Evolutionary conservation across 2,113 vertebrate species (phyloP).

Genomic region (Proteles cristata): DNA sequence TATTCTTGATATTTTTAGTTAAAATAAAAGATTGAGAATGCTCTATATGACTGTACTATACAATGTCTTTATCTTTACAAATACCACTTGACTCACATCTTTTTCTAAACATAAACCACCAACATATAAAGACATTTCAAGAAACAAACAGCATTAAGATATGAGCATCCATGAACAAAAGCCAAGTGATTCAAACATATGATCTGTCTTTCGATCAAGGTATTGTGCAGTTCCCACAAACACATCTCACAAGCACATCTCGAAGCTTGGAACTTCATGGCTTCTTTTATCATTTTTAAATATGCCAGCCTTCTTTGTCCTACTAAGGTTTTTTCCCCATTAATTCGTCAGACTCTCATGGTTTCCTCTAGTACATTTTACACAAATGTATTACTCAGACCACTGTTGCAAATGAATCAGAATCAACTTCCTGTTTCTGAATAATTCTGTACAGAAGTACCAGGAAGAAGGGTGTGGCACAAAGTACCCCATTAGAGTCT

Average conservation of each 20-base stretch:
- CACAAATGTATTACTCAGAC: conserved; percentile 56
- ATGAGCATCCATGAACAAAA: not conserved
- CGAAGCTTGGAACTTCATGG: not conserved
- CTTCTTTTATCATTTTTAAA: conserved; percentile 16
- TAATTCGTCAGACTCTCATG: not conserved
- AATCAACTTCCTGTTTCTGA: conserved; percentile 66
- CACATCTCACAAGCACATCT: not conserved
- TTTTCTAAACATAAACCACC: not conserved
- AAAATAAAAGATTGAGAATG: not conserved
- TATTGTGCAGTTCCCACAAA: not conserved
- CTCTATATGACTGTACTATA: not conserved
- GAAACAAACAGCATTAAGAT: not conserved
- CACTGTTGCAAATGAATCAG: conserved; percentile 53
- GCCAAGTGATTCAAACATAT: not conserved
- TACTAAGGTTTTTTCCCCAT: not conserved
- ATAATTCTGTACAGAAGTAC: conserved; percentile 47
- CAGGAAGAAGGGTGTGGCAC: conserved; percentile 25
- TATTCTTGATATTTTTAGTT: not conserved
- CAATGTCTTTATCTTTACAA: not conserved
- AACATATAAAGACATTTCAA: not conserved
- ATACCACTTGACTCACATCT: not conserved
- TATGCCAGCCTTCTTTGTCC: conserved; percentile 6
- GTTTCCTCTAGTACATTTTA: conserved; percentile 52
- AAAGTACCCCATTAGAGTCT: not conserved
- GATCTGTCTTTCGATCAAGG: not conserved